These are phyloP conservation scores for Lepus americanus DNA, from an alignment of 2,113 vertebrate species.

Conservation along the genomic window DNA sequence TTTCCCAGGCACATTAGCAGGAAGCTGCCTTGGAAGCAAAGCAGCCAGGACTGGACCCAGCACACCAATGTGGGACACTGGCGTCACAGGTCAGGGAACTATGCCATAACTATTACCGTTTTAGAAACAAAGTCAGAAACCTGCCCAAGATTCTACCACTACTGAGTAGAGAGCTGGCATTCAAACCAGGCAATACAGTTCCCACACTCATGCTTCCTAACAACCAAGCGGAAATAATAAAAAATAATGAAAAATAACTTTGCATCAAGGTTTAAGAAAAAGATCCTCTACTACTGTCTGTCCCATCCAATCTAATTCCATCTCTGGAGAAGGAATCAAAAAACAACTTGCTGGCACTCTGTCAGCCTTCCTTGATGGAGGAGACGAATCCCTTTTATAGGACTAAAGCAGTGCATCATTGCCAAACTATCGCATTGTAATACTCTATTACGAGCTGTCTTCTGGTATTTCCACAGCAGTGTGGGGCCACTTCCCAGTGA, in stretches of 20 bases:
- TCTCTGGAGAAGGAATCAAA: neutral
- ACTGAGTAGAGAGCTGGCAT: neutral
- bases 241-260: neutral
- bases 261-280: neutral
- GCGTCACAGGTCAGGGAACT: too few species aligned
- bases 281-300: neutral
- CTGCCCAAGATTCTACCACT: neutral
- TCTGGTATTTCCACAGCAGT: neutral
- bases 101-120: neutral
- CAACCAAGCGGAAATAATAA: neutral
- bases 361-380: neutral
- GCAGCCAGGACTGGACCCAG: too few species aligned
- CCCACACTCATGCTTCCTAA: neutral
- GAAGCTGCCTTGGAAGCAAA: too few species aligned
- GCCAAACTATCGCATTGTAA: neutral
- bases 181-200: neutral
- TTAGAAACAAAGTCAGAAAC: slow-evolving; percentile 1
- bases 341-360: neutral
- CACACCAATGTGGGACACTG: too few species aligned
- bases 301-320: neutral
- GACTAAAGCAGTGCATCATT: neutral
- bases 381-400: neutral
- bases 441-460: neutral
- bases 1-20: too few species aligned
- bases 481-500: neutral